Evolutionary conservation across 1,140 invertebrate genomes (phyloP), one percentile per base, ranked within the genome.

Genomic region (Cydia amplana): DNA sequence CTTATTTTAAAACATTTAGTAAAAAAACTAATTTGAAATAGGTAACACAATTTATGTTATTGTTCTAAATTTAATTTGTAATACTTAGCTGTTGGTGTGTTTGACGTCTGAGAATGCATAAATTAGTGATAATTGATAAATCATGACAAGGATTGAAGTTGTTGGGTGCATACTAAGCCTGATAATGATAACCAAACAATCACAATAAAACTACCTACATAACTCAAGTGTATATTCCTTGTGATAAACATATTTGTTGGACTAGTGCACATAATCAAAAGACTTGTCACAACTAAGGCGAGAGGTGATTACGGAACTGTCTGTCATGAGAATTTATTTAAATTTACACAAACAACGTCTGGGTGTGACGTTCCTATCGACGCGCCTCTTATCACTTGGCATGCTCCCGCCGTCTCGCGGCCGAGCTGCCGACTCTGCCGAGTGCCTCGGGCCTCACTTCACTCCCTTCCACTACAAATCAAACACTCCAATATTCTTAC

Each of bases 291-390:
- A 86, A 87, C 83, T 87, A 84, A 79, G 84, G 87, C 85, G 82
- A 88, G 87, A 88, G 87, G 85, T 90, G 91, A 93, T 92, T 92
- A 92, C 89, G 88, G 91, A 92, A 91, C 91, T 91, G 89, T 90
- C 89, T 91, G 90, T 91, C 90, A 91, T 91, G 91, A 91, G 90
- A 91, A 91, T 92, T 91, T 92, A 92, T 92, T 92, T 91, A 91
- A 92, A 92, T 92, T 91, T 88, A 92, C 91, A 91, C 91, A 92
- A 92, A 92, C 89, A 92, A 89, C 88, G 91, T 92, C 91, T 92
- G 91, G 91, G 89, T 85, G 89, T 92, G 89, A 91, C 91, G 91
- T 91, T 85, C 86, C 89, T 92, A 92, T 92, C 91, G 91, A 88
- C 87, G 87, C 91, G 88, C 87, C 86, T 91, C 89, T 92, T 92